Conservation (phyloP, 2,113 vertebrate genomes). For the Hemiscyllium ocellatum region DNA sequence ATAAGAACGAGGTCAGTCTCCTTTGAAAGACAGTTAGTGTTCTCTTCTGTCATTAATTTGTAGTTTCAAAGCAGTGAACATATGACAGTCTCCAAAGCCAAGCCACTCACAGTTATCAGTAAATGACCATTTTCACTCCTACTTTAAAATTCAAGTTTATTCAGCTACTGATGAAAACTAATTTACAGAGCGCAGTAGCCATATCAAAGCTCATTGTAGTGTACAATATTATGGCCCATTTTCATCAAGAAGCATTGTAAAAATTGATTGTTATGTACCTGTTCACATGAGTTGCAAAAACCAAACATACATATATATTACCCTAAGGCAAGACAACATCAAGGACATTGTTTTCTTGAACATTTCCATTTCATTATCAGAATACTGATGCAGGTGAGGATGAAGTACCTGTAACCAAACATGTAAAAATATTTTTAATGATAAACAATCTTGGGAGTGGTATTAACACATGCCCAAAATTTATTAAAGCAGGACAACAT, state of each 20-base stretch:
- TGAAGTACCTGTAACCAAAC: neutral
- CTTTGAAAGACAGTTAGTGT: slow-evolving; percentile 86
- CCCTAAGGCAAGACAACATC: slow-evolving; percentile 8
- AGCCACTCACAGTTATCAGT: slow-evolving; percentile 91
- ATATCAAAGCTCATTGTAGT: slow-evolving; percentile 26
- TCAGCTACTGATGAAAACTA: slow-evolving; percentile 70
- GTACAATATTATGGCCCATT: slow-evolving; percentile 30
- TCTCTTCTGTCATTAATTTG: slow-evolving; percentile 92
- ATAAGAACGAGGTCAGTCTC: slow-evolving; percentile 97
- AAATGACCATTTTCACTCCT: slow-evolving; percentile 76
- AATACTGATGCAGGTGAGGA: slow-evolving; percentile 15
- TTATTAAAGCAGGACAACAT: no score
- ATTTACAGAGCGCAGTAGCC: slow-evolving; percentile 60
- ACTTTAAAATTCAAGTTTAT: slow-evolving; percentile 77
- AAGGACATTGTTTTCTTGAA: neutral
- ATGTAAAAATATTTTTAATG: neutral
- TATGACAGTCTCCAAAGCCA: slow-evolving; percentile 87
- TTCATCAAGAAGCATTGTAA: slow-evolving; percentile 28
- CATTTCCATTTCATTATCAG: neutral
- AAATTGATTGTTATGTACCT: slow-evolving; percentile 24
- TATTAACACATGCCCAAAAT: neutral
- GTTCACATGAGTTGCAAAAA: neutral
- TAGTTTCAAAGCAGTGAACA: slow-evolving; percentile 85
- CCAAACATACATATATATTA: neutral
- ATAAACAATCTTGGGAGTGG: neutral